Evolutionary conservation across 2,797 vertebrate species (phyloP).

Genomic region (Zalophus californianus): DNA sequence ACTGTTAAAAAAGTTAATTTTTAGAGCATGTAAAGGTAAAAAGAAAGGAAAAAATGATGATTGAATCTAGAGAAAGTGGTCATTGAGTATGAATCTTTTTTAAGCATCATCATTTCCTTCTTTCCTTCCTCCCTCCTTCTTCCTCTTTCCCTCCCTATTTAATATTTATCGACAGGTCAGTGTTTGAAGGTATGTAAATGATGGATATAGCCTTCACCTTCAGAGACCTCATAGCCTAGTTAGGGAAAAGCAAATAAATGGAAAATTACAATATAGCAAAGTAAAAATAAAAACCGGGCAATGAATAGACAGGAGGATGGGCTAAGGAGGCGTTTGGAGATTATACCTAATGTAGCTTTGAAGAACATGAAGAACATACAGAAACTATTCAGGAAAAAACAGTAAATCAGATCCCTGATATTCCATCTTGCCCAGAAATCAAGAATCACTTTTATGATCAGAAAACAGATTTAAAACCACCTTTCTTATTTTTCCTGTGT

Average conservation of each 20-base stretch:
- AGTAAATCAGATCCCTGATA: background rate
- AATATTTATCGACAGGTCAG: background rate
- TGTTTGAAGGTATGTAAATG: background rate
- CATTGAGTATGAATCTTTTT: background rate
- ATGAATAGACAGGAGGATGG: background rate
- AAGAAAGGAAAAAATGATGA: slow-evolving; percentile 1
- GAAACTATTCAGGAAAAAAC: background rate
- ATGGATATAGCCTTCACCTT: background rate
- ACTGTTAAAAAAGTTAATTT: background rate
- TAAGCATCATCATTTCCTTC: background rate
- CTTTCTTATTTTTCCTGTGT: background rate
- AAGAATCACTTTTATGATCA: background rate
- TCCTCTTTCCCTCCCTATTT: background rate
- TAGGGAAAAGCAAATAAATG: background rate
- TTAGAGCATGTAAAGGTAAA: background rate
- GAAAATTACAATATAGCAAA: background rate
- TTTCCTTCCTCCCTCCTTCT: background rate
- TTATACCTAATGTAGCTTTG: background rate
- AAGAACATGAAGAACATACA: background rate
- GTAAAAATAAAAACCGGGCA: background rate
- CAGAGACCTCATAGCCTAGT: background rate
- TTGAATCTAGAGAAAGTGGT: background rate
- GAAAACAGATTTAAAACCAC: background rate
- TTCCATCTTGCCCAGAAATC: background rate
- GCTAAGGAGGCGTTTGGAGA: background rate